Evolutionary conservation across 2,888 invertebrate species (phyloP).

Genomic region (Mesorhabditis belari): DNA sequence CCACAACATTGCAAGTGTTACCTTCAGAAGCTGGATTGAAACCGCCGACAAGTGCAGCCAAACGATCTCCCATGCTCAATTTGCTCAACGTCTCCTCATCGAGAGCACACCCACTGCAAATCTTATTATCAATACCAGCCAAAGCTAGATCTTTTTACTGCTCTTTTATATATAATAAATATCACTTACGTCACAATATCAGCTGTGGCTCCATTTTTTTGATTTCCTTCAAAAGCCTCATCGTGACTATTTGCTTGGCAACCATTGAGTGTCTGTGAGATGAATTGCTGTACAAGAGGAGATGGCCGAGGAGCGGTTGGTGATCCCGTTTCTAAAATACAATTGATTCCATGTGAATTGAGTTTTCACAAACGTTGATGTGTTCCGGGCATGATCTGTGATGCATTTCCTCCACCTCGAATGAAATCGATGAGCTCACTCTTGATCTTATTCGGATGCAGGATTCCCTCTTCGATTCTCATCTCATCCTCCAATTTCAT

Average conservation of each 20-base stretch:
- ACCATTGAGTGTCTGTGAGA: slow-evolving; percentile 20
- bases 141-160: too few species aligned
- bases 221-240: neutral
- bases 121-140: too few species aligned
- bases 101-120: slow-evolving; percentile 12
- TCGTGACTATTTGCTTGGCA: neutral
- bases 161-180: too few species aligned
- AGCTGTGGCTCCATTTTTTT: slow-evolving; percentile 12
- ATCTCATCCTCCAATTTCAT: slow-evolving; percentile 38
- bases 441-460: slow-evolving; percentile 36
- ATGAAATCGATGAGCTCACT: slow-evolving; percentile 38
- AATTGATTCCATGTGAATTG: neutral
- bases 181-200: neutral
- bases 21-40: too few species aligned
- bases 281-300: slow-evolving; percentile 34
- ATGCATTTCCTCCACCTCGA: slow-evolving; percentile 36
- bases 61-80: neutral
- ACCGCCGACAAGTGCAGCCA: too few species aligned
- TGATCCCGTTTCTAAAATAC: neutral
- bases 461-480: slow-evolving; percentile 36
- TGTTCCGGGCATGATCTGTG: neutral
- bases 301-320: slow-evolving; percentile 19
- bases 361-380: neutral
- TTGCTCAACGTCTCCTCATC: neutral
- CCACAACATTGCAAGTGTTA: too few species aligned